Base-by-base conservation (phyloP, 2,113 vertebrate genomes). In the Egretta garzetta region DNA sequence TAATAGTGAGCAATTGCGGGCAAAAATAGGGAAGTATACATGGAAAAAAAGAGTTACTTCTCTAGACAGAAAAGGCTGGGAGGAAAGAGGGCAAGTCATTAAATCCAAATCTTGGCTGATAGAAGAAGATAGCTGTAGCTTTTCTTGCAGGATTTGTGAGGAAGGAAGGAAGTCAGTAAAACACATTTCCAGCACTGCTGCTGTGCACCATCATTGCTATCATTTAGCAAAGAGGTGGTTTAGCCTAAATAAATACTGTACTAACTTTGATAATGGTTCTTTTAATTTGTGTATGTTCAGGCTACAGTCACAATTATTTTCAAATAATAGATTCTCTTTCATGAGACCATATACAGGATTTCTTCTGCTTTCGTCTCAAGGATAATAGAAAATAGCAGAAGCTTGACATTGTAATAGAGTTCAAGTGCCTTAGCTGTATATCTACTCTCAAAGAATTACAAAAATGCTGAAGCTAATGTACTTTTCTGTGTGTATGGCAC, bases 361-460 rank as follows among this genome's bases (percentile, higher is more conserved):
- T 93, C 80, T 88, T 86, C 62, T 90, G 60, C 82, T 96, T 97
- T 97, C 20, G 33, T 97, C 81, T 75, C 33, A 80, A 80, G 87
- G 83, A 97, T 92, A 96, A 97, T 35, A 91, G 93, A 95, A 96
- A 97, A 95, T 68, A 97, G 53, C 95, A 94, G 92, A 93, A 91
- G 81, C 91, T 90, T 96, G 92, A 96, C 95, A 95, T 96, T 75
- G 81, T 96, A 96, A 97, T 92, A 84, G 92, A 96, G 93, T 97
- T 95, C 91, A 97, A 98, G 93, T 93, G 95, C 93, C 94, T 87
- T 82, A 86, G 92, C 80, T 80, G 58, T 93, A 32, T 86, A 92
- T 90, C 75, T 90, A 21, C 91, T 96, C 83, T 91, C 91, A 85
- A 95, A 92, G 92, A 98, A 95, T 87, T 93, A 79, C 28, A 49